Base-by-base conservation (phyloP, 1,140 invertebrate genomes). In the Drosophila saltans region DNA sequence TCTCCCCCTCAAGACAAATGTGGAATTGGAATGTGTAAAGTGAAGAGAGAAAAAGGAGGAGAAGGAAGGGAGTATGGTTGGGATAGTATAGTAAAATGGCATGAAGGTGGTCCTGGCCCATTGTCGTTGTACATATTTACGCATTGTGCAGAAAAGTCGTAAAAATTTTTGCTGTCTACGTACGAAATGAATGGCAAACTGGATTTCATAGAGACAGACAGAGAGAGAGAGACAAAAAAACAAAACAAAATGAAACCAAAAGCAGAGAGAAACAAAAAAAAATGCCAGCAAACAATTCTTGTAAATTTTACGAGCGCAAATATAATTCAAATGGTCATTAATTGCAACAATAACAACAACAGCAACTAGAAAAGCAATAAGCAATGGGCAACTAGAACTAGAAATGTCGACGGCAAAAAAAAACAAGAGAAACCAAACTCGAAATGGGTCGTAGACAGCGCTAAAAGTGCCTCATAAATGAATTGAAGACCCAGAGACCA, bases 241-340 rank as follows among this genome's bases (percentile, higher is more conserved):
- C 62, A 36, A 70, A 63, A 59, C 59, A 41, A 64, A 72, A 36
- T 36, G 33, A 36, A 36, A 36, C 33, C 33, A 36, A 36, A 36
- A 36, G 4, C 28, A 7, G 58, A 61, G 33, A 64, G 33, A 72
- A 68, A 2, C 16, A 16, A 24, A 48, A 26, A 48, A 52, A 52
- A 72, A 68, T 75, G 70, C 70, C 78, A 74, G 78, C 78, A 77
- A 81, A 79, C 81, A 79, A 86, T 91, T 91, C 81, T 91, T 91
- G 88, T 91, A 91, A 91, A 91, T 80, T 91, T 91, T 91, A 91
- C 83, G 88, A 91, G 89, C 88, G 71, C 88, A 91, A 91, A 91
- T 91, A 91, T 91, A 91, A 91, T 91, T 91, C 88, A 91, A 91
- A 91, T 85, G 88, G 81, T 71, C 88, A 90, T 91, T 91, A 91